phyloP scores from a whole-genome alignment of 2,888 invertebrate species.

The Lasiommata megera region DNA sequence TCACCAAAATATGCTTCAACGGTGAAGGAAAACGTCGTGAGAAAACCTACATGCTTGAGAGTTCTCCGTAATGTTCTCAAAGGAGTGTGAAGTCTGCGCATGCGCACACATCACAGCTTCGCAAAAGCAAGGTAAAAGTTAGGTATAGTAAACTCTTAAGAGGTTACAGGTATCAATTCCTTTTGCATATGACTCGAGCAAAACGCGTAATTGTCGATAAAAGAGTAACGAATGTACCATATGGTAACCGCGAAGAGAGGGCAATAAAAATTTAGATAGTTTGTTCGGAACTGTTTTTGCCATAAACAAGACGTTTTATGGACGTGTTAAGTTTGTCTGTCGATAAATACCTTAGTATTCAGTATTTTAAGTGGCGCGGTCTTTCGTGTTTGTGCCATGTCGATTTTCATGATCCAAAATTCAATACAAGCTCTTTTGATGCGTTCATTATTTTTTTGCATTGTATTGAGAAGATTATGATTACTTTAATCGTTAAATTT shows the following conservation, averaged over 20 bases:
- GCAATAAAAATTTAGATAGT: conserved; percentile 2
- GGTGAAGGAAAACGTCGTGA: too few relatives aligned
- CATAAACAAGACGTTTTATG: conserved; percentile 5
- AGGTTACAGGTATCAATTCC: not conserved
- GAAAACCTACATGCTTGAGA: too few relatives aligned
- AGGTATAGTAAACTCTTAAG: too few relatives aligned
- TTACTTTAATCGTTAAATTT: too few relatives aligned
- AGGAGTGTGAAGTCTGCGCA: too few relatives aligned
- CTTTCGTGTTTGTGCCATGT: not conserved
- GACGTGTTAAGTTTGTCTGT: not conserved
- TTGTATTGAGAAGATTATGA: too few relatives aligned
- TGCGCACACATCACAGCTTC: too few relatives aligned
- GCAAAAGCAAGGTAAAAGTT: too few relatives aligned
- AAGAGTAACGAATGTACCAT: not conserved
- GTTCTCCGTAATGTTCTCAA: too few relatives aligned
- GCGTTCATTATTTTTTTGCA: too few relatives aligned
- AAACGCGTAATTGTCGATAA: conserved; percentile 1
- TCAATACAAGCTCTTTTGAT: too few relatives aligned
- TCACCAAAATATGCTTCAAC: too few relatives aligned
- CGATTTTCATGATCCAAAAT: not conserved
- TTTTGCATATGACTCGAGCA: not conserved
- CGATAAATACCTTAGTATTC: not conserved
- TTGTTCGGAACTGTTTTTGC: conserved; percentile 5
- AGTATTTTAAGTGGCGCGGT: not conserved
- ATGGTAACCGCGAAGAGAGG: conserved; percentile 1